Evolutionary conservation across 2,113 vertebrate genomes (phyloP).

Genomic region (Cardinalis cardinalis): DNA sequence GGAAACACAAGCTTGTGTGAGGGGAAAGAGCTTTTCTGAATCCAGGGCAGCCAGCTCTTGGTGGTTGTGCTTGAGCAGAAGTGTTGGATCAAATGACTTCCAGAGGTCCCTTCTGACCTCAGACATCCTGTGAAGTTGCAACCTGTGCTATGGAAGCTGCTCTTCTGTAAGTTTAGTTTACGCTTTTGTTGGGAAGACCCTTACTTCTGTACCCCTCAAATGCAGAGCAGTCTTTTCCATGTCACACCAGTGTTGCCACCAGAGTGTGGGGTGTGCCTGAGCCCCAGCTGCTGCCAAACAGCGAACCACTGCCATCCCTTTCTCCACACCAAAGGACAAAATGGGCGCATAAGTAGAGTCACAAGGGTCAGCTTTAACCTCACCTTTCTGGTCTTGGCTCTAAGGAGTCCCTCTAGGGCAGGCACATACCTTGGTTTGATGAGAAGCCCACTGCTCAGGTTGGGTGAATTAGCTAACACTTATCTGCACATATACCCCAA

Average conservation of each 20-base stretch:
- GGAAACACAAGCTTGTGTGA: accelerated
- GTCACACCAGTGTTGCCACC: not conserved
- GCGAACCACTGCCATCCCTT: not conserved
- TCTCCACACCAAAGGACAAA: not conserved
- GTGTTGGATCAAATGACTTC: not conserved
- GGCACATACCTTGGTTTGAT: not conserved
- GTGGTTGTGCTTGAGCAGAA: not conserved
- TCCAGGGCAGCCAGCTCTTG: accelerated
- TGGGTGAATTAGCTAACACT: not conserved
- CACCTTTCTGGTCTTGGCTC: not conserved
- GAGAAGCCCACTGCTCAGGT: not conserved
- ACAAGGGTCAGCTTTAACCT: not conserved
- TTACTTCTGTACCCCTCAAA: not conserved
- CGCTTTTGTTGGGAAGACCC: accelerated
- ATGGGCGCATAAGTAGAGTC: accelerated
- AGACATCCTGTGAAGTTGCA: not conserved
- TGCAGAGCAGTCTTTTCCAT: not conserved
- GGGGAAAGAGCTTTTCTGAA: not conserved
- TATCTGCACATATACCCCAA: not conserved
- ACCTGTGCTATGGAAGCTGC: not conserved
- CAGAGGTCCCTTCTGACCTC: not conserved
- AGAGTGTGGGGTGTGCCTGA: not conserved
- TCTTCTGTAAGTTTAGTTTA: not conserved
- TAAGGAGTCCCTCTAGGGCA: not conserved
- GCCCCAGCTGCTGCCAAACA: not conserved